Percentiles rank a stretch among this genome's conserved stretches.
These are phyloP conservation scores for Stomatorhinus ivindoensis DNA, from an alignment of 2,113 vertebrate species.

Conservation along the genomic window DNA sequence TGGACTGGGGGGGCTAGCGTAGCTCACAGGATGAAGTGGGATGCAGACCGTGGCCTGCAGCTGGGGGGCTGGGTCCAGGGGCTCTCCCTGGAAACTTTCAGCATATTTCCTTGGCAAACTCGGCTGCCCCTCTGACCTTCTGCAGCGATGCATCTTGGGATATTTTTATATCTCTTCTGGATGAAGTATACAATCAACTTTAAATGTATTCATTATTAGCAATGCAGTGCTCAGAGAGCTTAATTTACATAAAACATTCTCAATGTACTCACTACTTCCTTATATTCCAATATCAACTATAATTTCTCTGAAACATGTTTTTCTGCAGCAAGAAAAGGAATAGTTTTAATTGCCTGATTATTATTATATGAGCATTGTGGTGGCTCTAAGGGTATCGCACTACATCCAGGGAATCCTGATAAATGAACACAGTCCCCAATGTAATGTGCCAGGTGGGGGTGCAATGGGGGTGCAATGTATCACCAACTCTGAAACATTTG, in stretches of 20 bases:
- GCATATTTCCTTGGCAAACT: neutral
- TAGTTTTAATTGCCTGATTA: neutral
- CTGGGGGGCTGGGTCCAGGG: neutral
- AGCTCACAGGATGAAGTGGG: slow-evolving; percentile 1
- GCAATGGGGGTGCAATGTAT: neutral
- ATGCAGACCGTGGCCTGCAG: neutral
- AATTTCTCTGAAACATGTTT: neutral
- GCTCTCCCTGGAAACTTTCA: neutral
- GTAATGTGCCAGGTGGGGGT: neutral
- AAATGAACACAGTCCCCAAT: neutral
- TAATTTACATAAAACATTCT: neutral
- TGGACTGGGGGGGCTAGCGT: neutral
- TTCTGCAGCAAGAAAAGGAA: neutral
- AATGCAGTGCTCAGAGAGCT: neutral
- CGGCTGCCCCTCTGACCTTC: neutral
- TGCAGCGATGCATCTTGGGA: neutral
- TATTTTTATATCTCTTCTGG: neutral
- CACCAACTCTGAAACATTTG: neutral
- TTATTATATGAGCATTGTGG: neutral
- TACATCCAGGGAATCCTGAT: neutral
- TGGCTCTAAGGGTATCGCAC: neutral
- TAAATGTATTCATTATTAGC: neutral
- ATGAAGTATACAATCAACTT: neutral
- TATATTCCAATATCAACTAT: neutral
- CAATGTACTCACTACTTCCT: neutral